These are phyloP conservation scores for Tholera decimalis DNA, from an alignment of 2,888 invertebrate species.

Conservation along the genomic window DNA sequence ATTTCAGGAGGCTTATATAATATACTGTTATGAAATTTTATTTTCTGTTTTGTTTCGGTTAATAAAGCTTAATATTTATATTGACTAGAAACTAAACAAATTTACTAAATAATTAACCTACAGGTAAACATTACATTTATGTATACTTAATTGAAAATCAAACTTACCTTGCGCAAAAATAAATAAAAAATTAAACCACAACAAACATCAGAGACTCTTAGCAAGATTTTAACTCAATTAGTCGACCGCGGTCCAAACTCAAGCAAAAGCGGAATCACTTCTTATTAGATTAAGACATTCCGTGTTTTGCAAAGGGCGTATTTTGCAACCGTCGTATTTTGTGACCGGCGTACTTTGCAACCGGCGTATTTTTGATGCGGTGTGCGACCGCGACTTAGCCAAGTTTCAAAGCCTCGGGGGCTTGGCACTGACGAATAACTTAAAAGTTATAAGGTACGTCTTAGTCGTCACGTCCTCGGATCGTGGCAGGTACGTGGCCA, in stretches of 20 bases:
- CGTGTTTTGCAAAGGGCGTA: slow-evolving; percentile 59
- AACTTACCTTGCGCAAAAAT: slow-evolving; percentile 8
- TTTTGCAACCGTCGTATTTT: slow-evolving; percentile 55
- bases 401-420: slow-evolving; percentile 69
- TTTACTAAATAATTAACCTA: not conserved
- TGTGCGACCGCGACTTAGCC: slow-evolving; percentile 73
- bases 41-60: too few relatives aligned
- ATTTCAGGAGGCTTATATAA: too few relatives aligned
- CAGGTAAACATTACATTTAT: not conserved
- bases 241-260: slow-evolving; percentile 63
- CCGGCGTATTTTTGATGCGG: slow-evolving; percentile 77
- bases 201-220: slow-evolving; percentile 55
- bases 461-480: slow-evolving; percentile 67
- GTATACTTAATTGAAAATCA: slow-evolving; percentile 5
- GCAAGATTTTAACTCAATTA: slow-evolving; percentile 63
- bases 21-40: too few relatives aligned
- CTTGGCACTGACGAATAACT: slow-evolving; percentile 73
- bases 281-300: slow-evolving; percentile 66
- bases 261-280: slow-evolving; percentile 66
- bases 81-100: too few relatives aligned
- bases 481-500: slow-evolving; percentile 68
- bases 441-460: slow-evolving; percentile 71
- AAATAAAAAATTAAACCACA: slow-evolving; percentile 39
- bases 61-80: too few relatives aligned
- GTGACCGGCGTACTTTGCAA: slow-evolving; percentile 62